Evolutionary conservation across 2,113 vertebrate species (phyloP).

Genomic region (Trematocara stigmaticum): DNA sequence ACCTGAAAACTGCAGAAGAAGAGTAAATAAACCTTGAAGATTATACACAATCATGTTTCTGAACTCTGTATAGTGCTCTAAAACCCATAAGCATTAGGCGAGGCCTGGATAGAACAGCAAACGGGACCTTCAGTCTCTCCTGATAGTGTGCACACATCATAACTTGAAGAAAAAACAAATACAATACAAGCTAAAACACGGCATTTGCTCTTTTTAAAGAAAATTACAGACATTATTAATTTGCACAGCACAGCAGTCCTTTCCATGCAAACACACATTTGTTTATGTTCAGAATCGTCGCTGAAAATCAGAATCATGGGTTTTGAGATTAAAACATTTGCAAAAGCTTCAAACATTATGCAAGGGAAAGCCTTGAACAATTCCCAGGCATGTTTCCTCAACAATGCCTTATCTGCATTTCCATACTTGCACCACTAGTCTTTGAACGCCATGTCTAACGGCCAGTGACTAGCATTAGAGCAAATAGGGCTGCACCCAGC

Average conservation of each 20-base stretch:
- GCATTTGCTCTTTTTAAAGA: not conserved
- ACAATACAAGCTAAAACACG: not conserved
- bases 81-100: not conserved
- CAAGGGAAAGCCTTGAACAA: conserved; percentile 75
- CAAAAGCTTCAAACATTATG: conserved; percentile 51
- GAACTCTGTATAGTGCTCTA: not conserved
- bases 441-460: conserved; percentile 86
- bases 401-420: conserved; percentile 90
- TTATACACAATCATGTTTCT: conserved; percentile 58
- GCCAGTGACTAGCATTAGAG: conserved; percentile 78
- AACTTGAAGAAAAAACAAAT: not conserved
- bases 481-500: conserved; percentile 64
- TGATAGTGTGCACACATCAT: not conserved
- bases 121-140: not conserved
- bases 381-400: conserved; percentile 80
- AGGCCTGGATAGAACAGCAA: not conserved
- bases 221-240: conserved; percentile 18
- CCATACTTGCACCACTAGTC: conserved; percentile 85
- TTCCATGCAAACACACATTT: conserved; percentile 18
- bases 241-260: conserved; percentile 28
- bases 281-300: not conserved
- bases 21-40: conserved; percentile 78
- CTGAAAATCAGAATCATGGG: conserved; percentile 39
- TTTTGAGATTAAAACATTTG: conserved; percentile 57
- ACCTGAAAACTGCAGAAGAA: conserved; percentile 75